Base-by-base conservation (phyloP, 2,797 vertebrate species). In the Cryptoblepharus egeriae region DNA sequence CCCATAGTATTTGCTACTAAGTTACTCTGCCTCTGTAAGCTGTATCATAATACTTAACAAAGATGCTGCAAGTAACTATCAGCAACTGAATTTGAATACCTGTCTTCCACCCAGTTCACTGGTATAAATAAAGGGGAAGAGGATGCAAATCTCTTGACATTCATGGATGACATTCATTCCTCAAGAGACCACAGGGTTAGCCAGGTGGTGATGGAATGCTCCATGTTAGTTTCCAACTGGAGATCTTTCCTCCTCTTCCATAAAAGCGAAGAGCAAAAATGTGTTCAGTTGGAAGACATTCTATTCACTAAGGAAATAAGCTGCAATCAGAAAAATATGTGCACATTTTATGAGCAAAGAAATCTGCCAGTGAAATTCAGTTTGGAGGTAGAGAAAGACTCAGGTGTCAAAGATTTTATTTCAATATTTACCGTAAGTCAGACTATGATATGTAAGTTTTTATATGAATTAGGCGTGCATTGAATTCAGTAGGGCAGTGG, bases 11-110 rank as follows among this genome's bases (percentile, higher is more conserved):
- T 42, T 42, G 39, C 39, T 42, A 42, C 39, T 42, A 4, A 4
- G 39, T 42, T 42, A 42, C 4, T 42, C 39, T 42, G 39, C 30
- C 7, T 5, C 45, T 22, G 26, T 26, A n/a, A 70, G 11, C 10
- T 15, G n/a, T 11, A 16, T 5, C 42, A 70, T 28, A 42, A 71
- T 61, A 37, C 18, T 79, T 1, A 13, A 39, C 3, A 26, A 10
- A 70, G 18, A 28, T 32, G 55, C 18, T 30, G 55, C 26, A 28
- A 42, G 26, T 86, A 84, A 42, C 80, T 74, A 81, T 49, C 8
- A 72, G 13, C 8, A n/a, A 28, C 30, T 28, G 60, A 64, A 30
- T 63, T 5, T 42, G 65, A 68, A 39, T 68, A 39, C 35, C 9
- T 26, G 10, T 20, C 39, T 76, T 30, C 39, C 39, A 42, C 37